A percentile compares a stretch with the other conserved stretches of the same genome.
These are phyloP conservation scores for Artemia sinica DNA, from an alignment of 2,888 invertebrate species.

Conservation along the genomic window DNA sequence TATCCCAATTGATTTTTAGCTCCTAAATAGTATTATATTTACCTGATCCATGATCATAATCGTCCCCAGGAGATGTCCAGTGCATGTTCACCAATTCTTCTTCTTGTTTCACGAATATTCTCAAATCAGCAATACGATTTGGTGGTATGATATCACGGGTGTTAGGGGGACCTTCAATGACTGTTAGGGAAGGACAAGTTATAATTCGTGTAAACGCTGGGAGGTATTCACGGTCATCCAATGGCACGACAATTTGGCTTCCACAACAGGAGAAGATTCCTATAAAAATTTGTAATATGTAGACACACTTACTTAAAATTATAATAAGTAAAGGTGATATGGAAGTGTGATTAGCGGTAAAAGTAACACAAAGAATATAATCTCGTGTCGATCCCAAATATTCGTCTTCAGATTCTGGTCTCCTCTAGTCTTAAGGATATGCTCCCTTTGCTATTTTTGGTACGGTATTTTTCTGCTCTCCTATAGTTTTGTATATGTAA, in stretches of 20 bases:
- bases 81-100: conserved; percentile 37
- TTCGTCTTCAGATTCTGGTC: too few relatives aligned
- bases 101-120: conserved; percentile 34
- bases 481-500: too few relatives aligned
- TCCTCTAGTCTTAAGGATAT: too few relatives aligned
- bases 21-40: neutral
- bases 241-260: conserved; percentile 25
- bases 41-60: conserved; percentile 29
- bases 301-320: too few relatives aligned
- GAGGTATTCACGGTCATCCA: conserved; percentile 22
- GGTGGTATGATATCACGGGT: conserved; percentile 31
- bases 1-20: too few relatives aligned
- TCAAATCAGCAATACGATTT: conserved; percentile 40
- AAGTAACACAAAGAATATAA: too few relatives aligned
- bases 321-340: too few relatives aligned
- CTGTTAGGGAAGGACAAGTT: conserved; percentile 35
- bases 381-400: too few relatives aligned
- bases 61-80: conserved; percentile 42
- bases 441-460: too few relatives aligned
- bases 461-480: too few relatives aligned
- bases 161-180: conserved; percentile 28
- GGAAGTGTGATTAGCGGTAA: too few relatives aligned
- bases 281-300: neutral
- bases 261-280: conserved; percentile 36
- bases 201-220: conserved; percentile 39